A percentile compares a stretch with the other conserved stretches of the same genome.
Evolutionary conservation across 2,888 invertebrate species (phyloP).

Genomic region (Eupithecia subumbrata): DNA sequence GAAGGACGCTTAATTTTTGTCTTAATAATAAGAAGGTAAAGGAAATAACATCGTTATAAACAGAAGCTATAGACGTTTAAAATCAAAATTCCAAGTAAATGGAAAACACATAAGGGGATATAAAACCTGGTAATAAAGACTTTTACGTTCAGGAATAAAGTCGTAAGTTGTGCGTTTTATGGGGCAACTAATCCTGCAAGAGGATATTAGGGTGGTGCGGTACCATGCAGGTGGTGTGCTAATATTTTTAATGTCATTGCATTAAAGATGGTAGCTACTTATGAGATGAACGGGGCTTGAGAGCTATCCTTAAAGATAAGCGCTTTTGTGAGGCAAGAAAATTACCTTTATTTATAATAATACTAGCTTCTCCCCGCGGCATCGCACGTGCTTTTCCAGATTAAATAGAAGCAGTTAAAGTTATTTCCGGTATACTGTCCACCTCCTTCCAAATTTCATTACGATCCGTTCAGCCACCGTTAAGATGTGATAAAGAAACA

Average conservation of each 20-base stretch:
- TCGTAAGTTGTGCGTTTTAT: slow-evolving; percentile 31
- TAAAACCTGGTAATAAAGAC: slow-evolving; percentile 39
- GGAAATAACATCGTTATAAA: neutral
- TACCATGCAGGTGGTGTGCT: neutral
- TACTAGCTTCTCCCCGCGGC: neutral
- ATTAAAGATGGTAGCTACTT: neutral
- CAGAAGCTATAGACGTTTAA: neutral
- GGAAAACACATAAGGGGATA: slow-evolving; percentile 17
- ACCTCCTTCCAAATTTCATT: too few relatives aligned
- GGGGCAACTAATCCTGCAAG: slow-evolving; percentile 11
- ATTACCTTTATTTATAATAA: neutral
- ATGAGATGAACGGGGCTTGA: neutral
- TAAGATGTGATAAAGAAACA: too few relatives aligned
- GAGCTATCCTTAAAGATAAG: neutral
- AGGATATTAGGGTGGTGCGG: neutral
- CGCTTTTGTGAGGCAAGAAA: neutral
- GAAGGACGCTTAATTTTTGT: too few relatives aligned
- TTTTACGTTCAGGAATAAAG: slow-evolving; percentile 39
- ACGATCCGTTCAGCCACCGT: neutral
- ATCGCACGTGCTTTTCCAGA: too few relatives aligned
- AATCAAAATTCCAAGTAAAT: slow-evolving; percentile 5
- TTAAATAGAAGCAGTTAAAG: too few relatives aligned
- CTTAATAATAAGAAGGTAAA: neutral
- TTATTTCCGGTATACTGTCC: too few relatives aligned
- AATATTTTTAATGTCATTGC: neutral